A percentile compares a stretch with the other conserved stretches of the same genome.
These are phyloP conservation scores for Keiferia lycopersicella DNA, from an alignment of 2,888 invertebrate species.

Conservation along the genomic window DNA sequence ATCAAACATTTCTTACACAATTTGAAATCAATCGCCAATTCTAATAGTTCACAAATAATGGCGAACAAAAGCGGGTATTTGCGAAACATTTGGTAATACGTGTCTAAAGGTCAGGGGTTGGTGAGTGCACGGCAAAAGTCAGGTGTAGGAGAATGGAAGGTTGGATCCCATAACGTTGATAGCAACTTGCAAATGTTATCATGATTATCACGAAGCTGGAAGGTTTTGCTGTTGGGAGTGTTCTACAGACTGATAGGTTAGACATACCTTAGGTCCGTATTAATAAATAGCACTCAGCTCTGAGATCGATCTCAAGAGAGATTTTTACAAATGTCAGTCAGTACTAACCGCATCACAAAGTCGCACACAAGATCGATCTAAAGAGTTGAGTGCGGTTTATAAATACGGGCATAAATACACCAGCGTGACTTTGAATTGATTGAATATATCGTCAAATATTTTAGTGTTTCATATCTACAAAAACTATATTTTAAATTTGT, in stretches of 20 bases:
- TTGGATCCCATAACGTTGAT: conserved; percentile 15
- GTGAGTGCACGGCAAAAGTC: conserved; percentile 6
- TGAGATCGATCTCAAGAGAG: no score
- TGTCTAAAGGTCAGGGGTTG: conserved; percentile 53
- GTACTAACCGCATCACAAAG: no score
- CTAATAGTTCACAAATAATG: conserved; percentile 44
- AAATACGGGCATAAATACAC: no score
- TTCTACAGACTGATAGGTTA: background rate
- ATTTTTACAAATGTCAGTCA: no score
- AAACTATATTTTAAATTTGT: no score
- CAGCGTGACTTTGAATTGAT: no score
- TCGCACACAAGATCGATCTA: no score
- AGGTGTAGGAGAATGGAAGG: conserved; percentile 20
- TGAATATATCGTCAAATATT: no score
- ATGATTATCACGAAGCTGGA: conserved; percentile 5
- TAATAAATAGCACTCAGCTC: no score
- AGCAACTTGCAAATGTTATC: conserved; percentile 16
- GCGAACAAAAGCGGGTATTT: conserved; percentile 52
- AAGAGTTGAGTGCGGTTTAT: no score
- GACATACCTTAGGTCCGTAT: no score
- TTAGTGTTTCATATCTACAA: no score
- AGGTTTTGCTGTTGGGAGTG: background rate
- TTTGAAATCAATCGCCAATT: conserved; percentile 45
- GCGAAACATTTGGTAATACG: conserved; percentile 57
- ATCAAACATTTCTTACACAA: conserved; percentile 4